Percentiles rank a stretch among this genome's conserved stretches.
Evolutionary conservation across 2,113 vertebrate genomes (phyloP).

Genomic region (Electrona antarctica): DNA sequence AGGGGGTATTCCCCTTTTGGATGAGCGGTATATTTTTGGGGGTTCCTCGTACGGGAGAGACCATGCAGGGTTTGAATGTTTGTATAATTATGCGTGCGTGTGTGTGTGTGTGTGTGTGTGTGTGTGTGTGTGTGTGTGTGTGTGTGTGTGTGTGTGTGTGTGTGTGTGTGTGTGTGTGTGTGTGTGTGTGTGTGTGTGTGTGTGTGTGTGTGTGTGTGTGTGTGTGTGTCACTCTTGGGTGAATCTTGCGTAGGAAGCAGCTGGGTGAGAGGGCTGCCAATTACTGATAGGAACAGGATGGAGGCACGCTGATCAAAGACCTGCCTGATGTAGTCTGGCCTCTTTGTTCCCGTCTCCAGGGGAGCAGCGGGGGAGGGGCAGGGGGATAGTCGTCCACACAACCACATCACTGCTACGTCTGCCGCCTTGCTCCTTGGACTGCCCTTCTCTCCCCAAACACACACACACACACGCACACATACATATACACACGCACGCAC

Average conservation of each 20-base stretch:
- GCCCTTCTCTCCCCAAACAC: conserved; percentile 20
- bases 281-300: conserved; percentile 59
- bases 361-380: conserved; percentile 12
- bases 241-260: conserved; percentile 20
- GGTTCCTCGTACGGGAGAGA: no score
- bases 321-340: conserved; percentile 60
- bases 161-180: neutral
- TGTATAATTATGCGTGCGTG: neutral
- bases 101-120: neutral
- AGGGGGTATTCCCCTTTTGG: no score
- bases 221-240: neutral
- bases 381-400: conserved; percentile 15
- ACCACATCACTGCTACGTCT: conserved; percentile 26
- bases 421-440: conserved; percentile 34
- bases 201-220: neutral
- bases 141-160: neutral
- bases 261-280: conserved; percentile 45
- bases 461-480: neutral
- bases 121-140: neutral
- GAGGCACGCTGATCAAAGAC: conserved; percentile 66
- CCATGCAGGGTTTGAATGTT: no score
- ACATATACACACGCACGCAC: neutral
- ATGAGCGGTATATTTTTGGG: no score
- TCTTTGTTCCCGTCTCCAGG: conserved; percentile 69
- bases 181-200: neutral